Conservation (phyloP, 2,888 invertebrate species). For the Melanotus villosus region DNA sequence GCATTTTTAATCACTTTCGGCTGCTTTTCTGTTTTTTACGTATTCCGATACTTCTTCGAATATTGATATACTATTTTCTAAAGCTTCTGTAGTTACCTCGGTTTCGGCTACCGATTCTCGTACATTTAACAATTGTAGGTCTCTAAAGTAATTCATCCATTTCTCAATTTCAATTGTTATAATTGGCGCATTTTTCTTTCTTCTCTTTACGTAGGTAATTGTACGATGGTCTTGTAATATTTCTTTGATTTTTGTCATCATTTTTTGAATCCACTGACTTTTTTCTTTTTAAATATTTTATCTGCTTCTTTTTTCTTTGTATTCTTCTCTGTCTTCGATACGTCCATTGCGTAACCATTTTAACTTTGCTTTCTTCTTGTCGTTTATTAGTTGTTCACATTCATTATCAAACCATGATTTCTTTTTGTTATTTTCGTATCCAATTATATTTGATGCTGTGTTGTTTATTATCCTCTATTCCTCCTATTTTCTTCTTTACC, state of each 20-base stretch:
- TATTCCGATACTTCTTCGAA: not conserved
- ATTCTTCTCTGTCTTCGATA: no score
- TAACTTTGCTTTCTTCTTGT: no score
- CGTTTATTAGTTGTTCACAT: no score
- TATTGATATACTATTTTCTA: not conserved
- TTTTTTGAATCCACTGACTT: not conserved
- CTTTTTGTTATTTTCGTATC: no score
- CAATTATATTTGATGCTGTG: no score
- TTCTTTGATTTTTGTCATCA: not conserved
- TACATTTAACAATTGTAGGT: not conserved
- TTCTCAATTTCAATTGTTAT: not conserved
- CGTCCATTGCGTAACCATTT: no score
- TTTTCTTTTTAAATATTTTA: no score
- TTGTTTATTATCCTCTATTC: no score
- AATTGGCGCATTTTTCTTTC: not conserved
- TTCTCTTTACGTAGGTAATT: not conserved
- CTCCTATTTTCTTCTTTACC: no score
- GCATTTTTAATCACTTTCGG: not conserved
- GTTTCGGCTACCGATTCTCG: not conserved
- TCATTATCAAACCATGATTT: no score
- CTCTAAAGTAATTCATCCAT: not conserved
- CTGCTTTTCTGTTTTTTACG: conserved; percentile 1
- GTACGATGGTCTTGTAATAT: not conserved
- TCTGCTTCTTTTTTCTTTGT: not conserved
- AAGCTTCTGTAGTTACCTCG: not conserved